Conservation (phyloP, 2,888 invertebrate species). For the Stenotaenia linearis region DNA sequence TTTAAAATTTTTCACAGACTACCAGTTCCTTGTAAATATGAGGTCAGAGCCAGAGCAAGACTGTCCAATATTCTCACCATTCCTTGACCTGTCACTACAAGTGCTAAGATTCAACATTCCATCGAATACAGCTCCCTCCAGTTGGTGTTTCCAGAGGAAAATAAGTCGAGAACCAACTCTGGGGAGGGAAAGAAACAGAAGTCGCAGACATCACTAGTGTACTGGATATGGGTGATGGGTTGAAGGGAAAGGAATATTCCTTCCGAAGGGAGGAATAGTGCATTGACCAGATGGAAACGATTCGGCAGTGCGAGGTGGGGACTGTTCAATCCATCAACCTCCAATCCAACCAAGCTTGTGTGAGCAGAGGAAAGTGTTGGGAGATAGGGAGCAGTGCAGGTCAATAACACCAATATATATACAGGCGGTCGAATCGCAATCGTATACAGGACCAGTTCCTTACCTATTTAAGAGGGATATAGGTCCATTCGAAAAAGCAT, state of each 20-base stretch:
- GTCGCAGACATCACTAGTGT: neutral
- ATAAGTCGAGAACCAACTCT: neutral
- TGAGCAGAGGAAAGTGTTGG: neutral
- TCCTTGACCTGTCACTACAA: neutral
- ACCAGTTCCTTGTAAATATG: neutral
- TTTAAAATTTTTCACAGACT: neutral
- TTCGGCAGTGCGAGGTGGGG: neutral
- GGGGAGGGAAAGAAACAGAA: neutral
- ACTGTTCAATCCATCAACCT: neutral
- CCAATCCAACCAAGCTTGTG: neutral
- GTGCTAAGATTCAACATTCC: neutral
- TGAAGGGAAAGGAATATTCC: neutral
- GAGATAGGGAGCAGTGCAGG: neutral
- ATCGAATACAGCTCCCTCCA: neutral
- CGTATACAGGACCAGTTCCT: neutral
- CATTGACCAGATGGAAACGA: neutral
- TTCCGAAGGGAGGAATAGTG: neutral
- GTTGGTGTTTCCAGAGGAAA: neutral
- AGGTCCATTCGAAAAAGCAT: too few relatives aligned
- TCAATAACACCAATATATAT: neutral
- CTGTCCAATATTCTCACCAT: neutral
- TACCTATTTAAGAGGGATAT: too few relatives aligned
- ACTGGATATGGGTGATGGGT: neutral
- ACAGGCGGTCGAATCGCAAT: too few relatives aligned
- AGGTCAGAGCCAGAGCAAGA: neutral